A percentile compares a stretch with the other conserved stretches of the same genome.
phyloP scores from a whole-genome alignment of 2,797 vertebrate species.

The Phalanger gymnotis region DNA sequence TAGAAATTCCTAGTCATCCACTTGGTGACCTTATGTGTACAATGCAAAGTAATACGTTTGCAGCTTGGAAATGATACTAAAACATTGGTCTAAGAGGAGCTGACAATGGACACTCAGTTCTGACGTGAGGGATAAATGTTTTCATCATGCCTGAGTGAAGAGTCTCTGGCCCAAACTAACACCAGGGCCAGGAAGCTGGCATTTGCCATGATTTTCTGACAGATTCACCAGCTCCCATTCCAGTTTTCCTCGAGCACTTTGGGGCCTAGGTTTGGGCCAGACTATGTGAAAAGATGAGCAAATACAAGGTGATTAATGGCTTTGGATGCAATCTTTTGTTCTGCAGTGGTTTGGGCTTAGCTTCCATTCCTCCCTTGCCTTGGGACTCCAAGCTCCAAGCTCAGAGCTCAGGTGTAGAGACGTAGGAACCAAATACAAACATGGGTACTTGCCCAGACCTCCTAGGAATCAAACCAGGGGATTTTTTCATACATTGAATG shows the following conservation, averaged over 20 bases:
- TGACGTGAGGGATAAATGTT: background rate
- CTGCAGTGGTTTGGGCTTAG: background rate
- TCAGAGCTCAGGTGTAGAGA: constrained; percentile 2
- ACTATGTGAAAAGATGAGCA: background rate
- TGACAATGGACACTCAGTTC: background rate
- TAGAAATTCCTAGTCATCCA: background rate
- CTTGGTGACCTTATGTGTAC: background rate
- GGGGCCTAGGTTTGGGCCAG: background rate
- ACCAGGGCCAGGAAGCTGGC: background rate
- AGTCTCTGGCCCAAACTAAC: background rate
- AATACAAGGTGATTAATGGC: background rate
- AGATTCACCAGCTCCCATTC: background rate
- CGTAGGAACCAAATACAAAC: background rate
- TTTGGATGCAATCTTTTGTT: background rate
- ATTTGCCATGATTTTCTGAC: background rate
- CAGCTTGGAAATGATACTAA: background rate
- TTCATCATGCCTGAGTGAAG: background rate
- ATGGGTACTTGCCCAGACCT: background rate
- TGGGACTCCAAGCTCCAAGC: background rate
- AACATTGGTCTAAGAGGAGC: background rate
- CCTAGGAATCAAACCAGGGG: background rate
- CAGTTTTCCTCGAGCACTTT: background rate
- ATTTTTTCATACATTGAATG: background rate
- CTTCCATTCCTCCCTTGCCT: background rate
- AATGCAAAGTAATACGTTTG: background rate